Base-by-base conservation (phyloP, 2,113 vertebrate genomes). In the Campylorhamphus procurvoides region DNA sequence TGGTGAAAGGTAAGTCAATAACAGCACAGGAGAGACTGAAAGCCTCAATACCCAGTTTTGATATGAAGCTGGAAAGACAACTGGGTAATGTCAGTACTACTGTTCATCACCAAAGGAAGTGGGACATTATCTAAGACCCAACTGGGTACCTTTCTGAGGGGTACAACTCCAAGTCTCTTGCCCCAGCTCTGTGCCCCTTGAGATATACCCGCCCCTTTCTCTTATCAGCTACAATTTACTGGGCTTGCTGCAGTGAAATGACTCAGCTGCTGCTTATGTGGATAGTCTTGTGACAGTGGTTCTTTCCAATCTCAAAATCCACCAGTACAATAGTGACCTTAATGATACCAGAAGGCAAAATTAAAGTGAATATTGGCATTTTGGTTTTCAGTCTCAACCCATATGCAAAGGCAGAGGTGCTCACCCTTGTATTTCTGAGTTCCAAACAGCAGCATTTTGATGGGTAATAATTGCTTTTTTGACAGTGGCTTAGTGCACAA, bases 181-280 rank as follows among this genome's bases (percentile, higher is more conserved):
- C 39, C 55, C 64, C 39, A 52, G 25, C 28, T 76, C 46, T 53
- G 31, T 5, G 1, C 40, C 29, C 55, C 24, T 27, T 12, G 9
- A 1, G 1, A n/a, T 11, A n/a, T 11, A 52, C 31, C 28, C 84
- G 85, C 35, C 29, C 47, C 0, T 0, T 67, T 52, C 39, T 46
- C 42, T 72, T 63, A 56, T 14, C n/a, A 62, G 47, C 40, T n/a
- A 3, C 25, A 66, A 55, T 47, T n/a, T 50, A 52, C 23, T 44
- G 63, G 55, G 37, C 69, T 84, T 71, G 69, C 74, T 75, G 94
- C 85, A 78, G 37, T n/a, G 39, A 74, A 87, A 90, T 82, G 77
- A 67, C 50, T 69, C 87, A 87, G 81, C 47, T 74, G 59, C 60
- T 74, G 55, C 64, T 74, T 2, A 1, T 71, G 44, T 20, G 35